phyloP scores from a whole-genome alignment of 2,797 vertebrate genomes.

The Dendrocincla fuliginosa region DNA sequence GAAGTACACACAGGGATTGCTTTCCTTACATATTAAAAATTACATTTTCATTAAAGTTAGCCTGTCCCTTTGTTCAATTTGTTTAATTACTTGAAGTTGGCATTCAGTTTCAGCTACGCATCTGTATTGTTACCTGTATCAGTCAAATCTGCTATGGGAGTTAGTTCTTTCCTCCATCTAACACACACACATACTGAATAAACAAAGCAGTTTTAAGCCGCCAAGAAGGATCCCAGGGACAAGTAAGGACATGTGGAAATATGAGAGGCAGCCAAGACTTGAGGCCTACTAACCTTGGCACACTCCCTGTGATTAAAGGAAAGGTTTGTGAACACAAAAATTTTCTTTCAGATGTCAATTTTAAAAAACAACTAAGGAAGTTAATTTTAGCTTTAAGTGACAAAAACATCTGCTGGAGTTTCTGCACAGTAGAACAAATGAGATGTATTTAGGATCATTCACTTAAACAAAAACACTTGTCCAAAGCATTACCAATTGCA shows the following conservation, averaged over 20 bases:
- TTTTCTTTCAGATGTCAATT: slow-evolving; percentile 4
- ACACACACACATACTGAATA: not conserved
- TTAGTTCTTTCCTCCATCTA: not conserved
- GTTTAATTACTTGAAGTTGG: not conserved
- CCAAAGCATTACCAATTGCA: not conserved
- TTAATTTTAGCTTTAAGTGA: slow-evolving; percentile 17
- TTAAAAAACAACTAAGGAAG: not conserved
- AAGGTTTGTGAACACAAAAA: not conserved
- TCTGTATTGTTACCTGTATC: accelerated
- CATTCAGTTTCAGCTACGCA: not conserved
- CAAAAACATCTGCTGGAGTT: slow-evolving; percentile 23
- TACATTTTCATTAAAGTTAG: not conserved
- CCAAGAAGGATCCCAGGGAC: not conserved
- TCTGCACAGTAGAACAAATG: not conserved
- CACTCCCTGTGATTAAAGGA: not conserved
- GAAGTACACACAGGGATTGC: not conserved
- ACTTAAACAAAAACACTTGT: not conserved
- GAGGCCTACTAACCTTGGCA: slow-evolving; percentile 15
- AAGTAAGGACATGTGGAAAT: not conserved
- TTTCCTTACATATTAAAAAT: not conserved
- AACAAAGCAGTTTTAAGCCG: not conserved
- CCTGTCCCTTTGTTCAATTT: not conserved
- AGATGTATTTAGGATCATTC: not conserved
- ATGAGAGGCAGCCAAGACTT: not conserved
- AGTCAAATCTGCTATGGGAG: not conserved